phyloP scores from a whole-genome alignment of 2,888 invertebrate genomes.

The Eumacrocentrus americanus region DNA sequence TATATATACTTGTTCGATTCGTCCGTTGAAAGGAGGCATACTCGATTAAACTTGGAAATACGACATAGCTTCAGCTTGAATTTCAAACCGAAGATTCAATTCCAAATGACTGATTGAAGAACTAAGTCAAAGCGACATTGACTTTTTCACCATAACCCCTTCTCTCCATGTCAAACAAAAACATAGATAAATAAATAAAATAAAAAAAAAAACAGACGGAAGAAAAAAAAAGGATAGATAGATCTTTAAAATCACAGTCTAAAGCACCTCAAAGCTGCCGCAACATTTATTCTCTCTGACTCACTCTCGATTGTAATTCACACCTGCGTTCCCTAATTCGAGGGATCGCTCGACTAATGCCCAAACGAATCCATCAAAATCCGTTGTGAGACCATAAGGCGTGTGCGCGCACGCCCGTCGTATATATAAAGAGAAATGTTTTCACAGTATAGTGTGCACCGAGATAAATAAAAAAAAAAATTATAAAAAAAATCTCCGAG shows the following conservation, averaged over 20 bases:
- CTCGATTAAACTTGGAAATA: conserved; percentile 12
- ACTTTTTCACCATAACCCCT: background rate
- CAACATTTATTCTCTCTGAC: background rate
- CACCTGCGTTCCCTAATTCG: conserved; percentile 20
- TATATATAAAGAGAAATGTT: conserved; percentile 28
- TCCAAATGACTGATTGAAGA: background rate
- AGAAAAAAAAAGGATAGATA: background rate
- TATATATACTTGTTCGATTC: background rate
- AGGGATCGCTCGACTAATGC: conserved; percentile 18
- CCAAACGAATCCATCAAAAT: conserved; percentile 26
- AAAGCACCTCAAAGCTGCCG: background rate
- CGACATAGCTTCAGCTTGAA: background rate
- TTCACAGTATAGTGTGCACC: conserved; percentile 21
- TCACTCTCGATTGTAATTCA: conserved; percentile 14
- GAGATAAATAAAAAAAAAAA: background rate
- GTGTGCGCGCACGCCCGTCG: conserved; percentile 15
- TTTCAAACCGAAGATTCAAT: background rate
- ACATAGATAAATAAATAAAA: background rate
- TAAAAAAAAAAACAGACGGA: background rate
- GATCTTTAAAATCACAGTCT: background rate
- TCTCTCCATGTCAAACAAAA: background rate
- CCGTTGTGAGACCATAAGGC: background rate
- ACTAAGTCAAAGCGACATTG: background rate
- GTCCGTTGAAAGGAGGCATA: conserved; percentile 2
- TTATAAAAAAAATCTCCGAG: background rate